Conservation (phyloP, 2,797 vertebrate genomes). For the Lagothrix lagotricha region DNA sequence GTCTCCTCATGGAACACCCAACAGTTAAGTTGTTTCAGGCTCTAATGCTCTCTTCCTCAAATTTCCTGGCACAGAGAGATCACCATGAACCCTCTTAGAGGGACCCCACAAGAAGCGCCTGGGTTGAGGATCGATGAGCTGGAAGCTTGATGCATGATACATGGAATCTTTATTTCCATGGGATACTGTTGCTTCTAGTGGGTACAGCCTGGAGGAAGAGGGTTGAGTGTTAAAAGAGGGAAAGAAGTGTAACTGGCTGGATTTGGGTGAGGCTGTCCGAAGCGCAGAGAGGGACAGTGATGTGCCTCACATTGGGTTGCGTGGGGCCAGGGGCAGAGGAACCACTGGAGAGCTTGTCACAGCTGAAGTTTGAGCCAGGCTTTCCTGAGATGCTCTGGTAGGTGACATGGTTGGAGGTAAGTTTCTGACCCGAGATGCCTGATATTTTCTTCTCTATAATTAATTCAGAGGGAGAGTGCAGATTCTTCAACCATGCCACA, state of each 20-base stretch:
- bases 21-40: background rate
- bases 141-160: background rate
- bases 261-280: background rate
- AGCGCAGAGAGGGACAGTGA: background rate
- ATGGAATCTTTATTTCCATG: background rate
- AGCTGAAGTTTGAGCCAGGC: background rate
- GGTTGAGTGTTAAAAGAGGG: background rate
- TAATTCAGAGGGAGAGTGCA: background rate
- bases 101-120: background rate
- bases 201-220: background rate
- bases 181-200: background rate
- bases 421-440: background rate
- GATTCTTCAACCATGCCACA: background rate
- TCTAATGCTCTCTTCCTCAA: background rate
- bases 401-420: background rate
- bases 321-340: background rate
- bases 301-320: background rate
- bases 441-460: background rate
- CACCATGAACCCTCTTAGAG: background rate
- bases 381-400: background rate
- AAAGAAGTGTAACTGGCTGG: background rate
- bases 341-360: background rate
- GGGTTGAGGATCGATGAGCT: background rate
- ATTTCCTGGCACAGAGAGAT: background rate
- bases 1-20: background rate